A percentile compares a stretch with the other conserved stretches of the same genome.
Evolutionary conservation across 2,113 vertebrate species (phyloP).

Genomic region (Oreochromis tanganicae): DNA sequence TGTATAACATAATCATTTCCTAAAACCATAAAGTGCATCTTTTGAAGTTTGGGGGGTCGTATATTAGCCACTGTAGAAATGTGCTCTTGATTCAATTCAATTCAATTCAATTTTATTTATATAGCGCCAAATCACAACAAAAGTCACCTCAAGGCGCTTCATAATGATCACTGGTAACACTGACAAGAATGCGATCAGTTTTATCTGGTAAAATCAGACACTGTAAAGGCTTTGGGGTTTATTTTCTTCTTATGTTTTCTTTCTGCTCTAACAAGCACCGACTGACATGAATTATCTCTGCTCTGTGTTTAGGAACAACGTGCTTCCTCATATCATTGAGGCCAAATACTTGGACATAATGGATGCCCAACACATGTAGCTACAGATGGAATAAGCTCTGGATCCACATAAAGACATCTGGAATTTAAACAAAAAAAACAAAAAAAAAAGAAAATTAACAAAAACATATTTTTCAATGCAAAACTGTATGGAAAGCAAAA

Average conservation of each 20-base stretch:
- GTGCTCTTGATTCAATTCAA: not conserved
- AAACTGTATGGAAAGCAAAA: conserved; percentile 64
- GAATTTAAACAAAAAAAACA: not conserved
- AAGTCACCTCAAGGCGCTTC: too few species aligned
- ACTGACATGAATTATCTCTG: not conserved
- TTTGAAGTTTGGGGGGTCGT: not conserved
- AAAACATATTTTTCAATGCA: conserved; percentile 67
- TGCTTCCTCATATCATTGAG: conserved; percentile 94
- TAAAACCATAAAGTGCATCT: not conserved
- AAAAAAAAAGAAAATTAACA: not conserved
- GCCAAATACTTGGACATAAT: conserved; percentile 96
- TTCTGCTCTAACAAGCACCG: not conserved
- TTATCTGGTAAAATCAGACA: not conserved
- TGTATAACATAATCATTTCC: not conserved
- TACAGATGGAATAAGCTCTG: conserved; percentile 13
- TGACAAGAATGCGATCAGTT: not conserved
- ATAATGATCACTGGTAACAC: not conserved
- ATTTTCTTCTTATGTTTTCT: not conserved
- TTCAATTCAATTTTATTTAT: too few species aligned
- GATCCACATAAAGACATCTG: not conserved
- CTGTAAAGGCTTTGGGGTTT: not conserved
- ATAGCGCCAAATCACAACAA: too few species aligned
- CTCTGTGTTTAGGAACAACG: conserved; percentile 80
- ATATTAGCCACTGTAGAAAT: not conserved
- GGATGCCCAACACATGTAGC: conserved; percentile 89